Evolutionary conservation across 2,113 vertebrate species (phyloP), one percentile per base, ranked within the genome.

Genomic region (Brienomyrus brachyistius): DNA sequence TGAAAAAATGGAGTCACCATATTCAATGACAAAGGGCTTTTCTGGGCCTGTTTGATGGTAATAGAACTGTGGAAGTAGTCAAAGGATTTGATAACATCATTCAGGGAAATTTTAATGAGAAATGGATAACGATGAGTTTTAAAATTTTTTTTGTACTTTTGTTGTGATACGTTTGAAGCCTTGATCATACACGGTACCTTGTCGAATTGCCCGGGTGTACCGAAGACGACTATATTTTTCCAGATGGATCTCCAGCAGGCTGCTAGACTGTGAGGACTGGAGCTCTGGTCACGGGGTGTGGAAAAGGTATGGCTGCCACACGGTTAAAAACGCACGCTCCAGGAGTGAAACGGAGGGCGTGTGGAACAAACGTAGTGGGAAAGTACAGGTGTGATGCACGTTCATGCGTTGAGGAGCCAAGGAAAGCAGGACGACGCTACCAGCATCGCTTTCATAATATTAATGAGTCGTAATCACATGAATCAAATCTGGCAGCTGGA

Each of bases 331-430:
- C 35, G 5, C 74, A 43, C 6, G 74, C 35, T 80, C 5, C 35
- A 17, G 74, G 15, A 80, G 35, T 80, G 74, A 43, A 19, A 19
- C 74, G 6, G 74, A 70, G 35, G 35, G 31, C 11, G 74, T 80
- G 31, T 80, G 31, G 35, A 84, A 82, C 31, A 84, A 48, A 84
- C 45, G 23, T 48, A 47, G 43, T 45, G 19, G 43, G 19, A 47
- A 48, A 47, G 82, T 84, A 84, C 43, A 84, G 82, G 82, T 48
- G 82, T 48, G 35, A 84, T 84, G 82, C 82, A 84, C 74, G 74
- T 80, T 84, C 82, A 5, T 48, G 82, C 8, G 3, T 84, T 9
- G 35, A 10, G 40, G 8, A 84, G 82, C 40, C 74, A 80, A 80
- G 74, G 74, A 80, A 80, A 43, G 74, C 74, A 80, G 74, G 74